Conservation (phyloP, 2,113 vertebrate species). For the Vicugna pacos region DNA sequence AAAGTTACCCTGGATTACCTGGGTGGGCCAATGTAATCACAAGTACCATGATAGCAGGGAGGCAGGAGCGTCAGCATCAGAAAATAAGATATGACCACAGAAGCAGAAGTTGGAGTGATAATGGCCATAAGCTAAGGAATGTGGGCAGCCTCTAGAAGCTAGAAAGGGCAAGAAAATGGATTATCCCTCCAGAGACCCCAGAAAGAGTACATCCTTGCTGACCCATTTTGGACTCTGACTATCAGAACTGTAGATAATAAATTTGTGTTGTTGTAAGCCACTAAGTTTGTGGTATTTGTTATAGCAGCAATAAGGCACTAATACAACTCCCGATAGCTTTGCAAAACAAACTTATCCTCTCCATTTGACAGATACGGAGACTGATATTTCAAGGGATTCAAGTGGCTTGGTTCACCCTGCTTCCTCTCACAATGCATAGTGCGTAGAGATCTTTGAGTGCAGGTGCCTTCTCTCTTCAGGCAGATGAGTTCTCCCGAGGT, state of each 20-base stretch:
- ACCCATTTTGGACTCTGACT: not conserved
- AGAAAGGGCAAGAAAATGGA: not conserved
- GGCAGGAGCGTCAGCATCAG: not conserved
- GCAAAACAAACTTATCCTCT: constrained; percentile 14
- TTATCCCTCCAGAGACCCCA: not conserved
- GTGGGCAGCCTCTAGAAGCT: not conserved
- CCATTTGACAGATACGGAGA: not conserved
- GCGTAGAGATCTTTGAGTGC: not conserved
- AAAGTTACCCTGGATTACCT: not conserved
- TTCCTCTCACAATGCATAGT: not conserved
- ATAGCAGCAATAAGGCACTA: not conserved
- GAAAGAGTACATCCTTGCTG: not conserved
- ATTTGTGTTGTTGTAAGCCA: not conserved
- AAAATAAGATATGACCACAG: not conserved
- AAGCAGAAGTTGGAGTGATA: not conserved
- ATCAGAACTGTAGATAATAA: not conserved
- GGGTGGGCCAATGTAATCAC: not conserved
- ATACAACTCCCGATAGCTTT: not conserved
- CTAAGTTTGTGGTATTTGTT: not conserved
- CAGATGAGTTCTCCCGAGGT: not conserved
- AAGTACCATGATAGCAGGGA: not conserved
- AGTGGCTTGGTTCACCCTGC: not conserved
- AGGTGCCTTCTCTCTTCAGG: not conserved
- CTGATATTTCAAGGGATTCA: not conserved
- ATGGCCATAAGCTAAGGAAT: not conserved